phyloP scores from a whole-genome alignment of 2,888 invertebrate species.

The Chloromyia formosa region DNA sequence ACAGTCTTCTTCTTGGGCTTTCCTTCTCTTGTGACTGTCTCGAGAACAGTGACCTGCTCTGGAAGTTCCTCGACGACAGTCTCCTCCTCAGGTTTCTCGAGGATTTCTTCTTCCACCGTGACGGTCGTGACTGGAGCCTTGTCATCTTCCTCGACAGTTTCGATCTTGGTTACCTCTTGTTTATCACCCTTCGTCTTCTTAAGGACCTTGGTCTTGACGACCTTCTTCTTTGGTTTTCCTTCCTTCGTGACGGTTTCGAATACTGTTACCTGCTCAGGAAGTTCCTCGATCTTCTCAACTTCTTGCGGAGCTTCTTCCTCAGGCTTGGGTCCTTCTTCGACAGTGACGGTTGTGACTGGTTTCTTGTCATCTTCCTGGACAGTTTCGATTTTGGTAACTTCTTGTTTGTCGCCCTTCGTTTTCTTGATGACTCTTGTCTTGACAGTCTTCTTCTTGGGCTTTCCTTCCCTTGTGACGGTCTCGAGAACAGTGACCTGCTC shows the following conservation, averaged over 20 bases:
- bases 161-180: conserved; percentile 61
- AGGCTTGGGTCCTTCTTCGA: conserved; percentile 49
- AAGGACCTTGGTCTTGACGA: conserved; percentile 57
- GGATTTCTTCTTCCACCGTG: conserved; percentile 51
- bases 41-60: conserved; percentile 53
- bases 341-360: conserved; percentile 58
- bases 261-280: conserved; percentile 59
- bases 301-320: conserved; percentile 50
- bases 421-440: conserved; percentile 57
- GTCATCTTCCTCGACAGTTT: conserved; percentile 61
- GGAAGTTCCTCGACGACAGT: conserved; percentile 55
- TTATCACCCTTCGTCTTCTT: conserved; percentile 59
- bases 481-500: conserved; percentile 52
- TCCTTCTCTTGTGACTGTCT: conserved; percentile 51
- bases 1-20: conserved; percentile 55
- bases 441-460: conserved; percentile 53
- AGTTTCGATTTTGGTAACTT: conserved; percentile 61
- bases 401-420: conserved; percentile 58
- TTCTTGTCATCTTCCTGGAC: conserved; percentile 60
- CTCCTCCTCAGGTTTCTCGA: conserved; percentile 44
- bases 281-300: conserved; percentile 55
- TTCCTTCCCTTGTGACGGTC: conserved; percentile 55
- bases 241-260: conserved; percentile 57
- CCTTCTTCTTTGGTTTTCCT: conserved; percentile 54
- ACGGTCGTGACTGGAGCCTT: conserved; percentile 58